Conservation (phyloP, 2,113 vertebrate genomes). For the Semicossyphus pulcher region DNA sequence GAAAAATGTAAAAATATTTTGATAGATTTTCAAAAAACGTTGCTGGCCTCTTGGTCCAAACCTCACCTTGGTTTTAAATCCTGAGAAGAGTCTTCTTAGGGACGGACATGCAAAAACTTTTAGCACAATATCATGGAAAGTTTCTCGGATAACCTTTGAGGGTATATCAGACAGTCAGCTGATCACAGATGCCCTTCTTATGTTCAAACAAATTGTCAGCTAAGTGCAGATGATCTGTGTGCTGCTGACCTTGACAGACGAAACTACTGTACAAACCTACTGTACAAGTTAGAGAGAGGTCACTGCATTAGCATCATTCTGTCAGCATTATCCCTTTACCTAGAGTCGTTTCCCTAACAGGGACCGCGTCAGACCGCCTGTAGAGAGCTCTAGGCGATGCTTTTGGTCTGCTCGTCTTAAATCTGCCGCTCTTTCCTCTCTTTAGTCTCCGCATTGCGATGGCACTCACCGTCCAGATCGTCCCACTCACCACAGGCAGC, state of each 20-base stretch:
- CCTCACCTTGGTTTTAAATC: not conserved
- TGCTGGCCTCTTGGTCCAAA: not conserved
- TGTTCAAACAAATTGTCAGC: slow-evolving; percentile 18
- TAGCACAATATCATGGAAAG: not conserved
- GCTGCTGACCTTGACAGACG: slow-evolving; percentile 16
- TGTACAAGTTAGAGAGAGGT: slow-evolving; percentile 17
- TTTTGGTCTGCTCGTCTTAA: slow-evolving; percentile 52
- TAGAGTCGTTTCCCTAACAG: not conserved
- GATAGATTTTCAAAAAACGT: no score
- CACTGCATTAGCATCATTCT: slow-evolving; percentile 5
- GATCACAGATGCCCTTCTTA: no score
- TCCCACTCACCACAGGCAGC: slow-evolving; percentile 49
- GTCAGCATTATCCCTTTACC: not conserved
- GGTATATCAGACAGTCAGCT: not conserved
- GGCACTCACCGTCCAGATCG: slow-evolving; percentile 20
- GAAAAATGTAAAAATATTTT: no score
- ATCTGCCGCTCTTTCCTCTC: slow-evolving; percentile 16
- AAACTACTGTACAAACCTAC: slow-evolving; percentile 17
- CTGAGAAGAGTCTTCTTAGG: not conserved
- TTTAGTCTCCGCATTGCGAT: slow-evolving; percentile 21
- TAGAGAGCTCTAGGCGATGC: slow-evolving; percentile 46
- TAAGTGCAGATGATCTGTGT: not conserved
- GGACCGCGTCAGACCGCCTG: slow-evolving; percentile 18
- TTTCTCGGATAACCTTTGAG: not conserved
- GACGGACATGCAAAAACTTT: not conserved